phyloP scores from a whole-genome alignment of 2,888 invertebrate genomes.

The Atethmia centrago region DNA sequence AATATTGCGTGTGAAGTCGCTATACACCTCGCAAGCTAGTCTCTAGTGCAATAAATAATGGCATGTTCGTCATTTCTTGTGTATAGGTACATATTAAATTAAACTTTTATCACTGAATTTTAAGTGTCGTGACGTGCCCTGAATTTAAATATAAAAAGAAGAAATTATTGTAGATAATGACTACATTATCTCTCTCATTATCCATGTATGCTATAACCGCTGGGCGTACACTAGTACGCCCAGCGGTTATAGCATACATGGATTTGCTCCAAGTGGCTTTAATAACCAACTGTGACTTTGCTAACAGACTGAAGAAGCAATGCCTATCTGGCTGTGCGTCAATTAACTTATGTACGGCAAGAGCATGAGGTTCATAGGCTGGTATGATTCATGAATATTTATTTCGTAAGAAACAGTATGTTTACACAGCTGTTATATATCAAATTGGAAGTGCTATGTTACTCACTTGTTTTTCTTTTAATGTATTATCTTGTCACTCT shows the following conservation, averaged over 20 bases:
- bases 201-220: no score
- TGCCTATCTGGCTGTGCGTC: not conserved
- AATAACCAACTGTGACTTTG: not conserved
- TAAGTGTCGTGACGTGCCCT: not conserved
- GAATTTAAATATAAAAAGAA: no score
- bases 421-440: conserved; percentile 13
- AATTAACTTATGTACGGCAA: not conserved
- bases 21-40: not conserved
- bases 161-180: not conserved
- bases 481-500: not conserved
- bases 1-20: not conserved
- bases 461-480: not conserved
- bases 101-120: not conserved
- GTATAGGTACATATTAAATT: not conserved
- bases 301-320: not conserved
- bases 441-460: not conserved
- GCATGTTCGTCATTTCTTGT: conserved; percentile 3
- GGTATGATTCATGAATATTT: not conserved
- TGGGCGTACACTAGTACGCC: no score
- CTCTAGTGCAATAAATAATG: not conserved
- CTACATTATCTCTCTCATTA: no score
- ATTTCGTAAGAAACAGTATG: not conserved
- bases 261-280: not conserved
- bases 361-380: not conserved
- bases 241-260: not conserved